Base-by-base conservation (phyloP, 92 coral and sea anemone species). In the Actinostola sp. region DNA sequence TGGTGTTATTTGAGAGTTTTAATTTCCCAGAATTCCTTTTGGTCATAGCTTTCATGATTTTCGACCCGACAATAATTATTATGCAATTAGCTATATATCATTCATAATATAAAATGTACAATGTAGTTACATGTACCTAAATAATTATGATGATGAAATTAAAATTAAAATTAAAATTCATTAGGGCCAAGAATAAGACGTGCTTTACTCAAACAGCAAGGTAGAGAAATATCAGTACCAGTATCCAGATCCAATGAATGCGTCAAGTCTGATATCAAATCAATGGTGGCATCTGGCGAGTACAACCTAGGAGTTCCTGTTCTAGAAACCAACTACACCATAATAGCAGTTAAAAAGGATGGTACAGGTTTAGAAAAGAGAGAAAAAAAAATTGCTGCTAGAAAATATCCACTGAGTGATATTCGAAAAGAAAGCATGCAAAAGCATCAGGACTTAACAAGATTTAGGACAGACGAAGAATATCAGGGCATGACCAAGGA, bases 291-390 rank as follows among this genome's bases (percentile, higher is more conserved):
- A 9, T 27, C 42, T 26, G 75, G 75, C 13, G 12, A 69, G 20
- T 69, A 33, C 19, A 34, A 69, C 36, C 13, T 69, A 4, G 75
- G 63, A 7, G 61, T 28, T 50, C 75, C 75, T 23, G 63, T 69
- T 4, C 61, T 52, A 9, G 21, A 51, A 52, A 69, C 61, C 11
- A 33, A 50, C 19, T 24, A 5, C 15, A 69, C 75, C 24, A 69
- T 50, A 45, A 45, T 51, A 26, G 49, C 38, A 19, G 5, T 64
- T 9, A 36, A 14, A 10, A 2, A 8, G 38, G 52, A 64, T 36
- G 71, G 71, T 13, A 48, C 13, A 26, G 71, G 19, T 8, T 20
- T 64, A 25, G 53, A 36, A 39, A 52, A 51, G 24, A 49, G 51
- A 69, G 61, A 69, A 46, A 14, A 16, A 12, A 36, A 19, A 13